Conservation (phyloP, 2,888 invertebrate genomes). For the Leucoma salicis region DNA sequence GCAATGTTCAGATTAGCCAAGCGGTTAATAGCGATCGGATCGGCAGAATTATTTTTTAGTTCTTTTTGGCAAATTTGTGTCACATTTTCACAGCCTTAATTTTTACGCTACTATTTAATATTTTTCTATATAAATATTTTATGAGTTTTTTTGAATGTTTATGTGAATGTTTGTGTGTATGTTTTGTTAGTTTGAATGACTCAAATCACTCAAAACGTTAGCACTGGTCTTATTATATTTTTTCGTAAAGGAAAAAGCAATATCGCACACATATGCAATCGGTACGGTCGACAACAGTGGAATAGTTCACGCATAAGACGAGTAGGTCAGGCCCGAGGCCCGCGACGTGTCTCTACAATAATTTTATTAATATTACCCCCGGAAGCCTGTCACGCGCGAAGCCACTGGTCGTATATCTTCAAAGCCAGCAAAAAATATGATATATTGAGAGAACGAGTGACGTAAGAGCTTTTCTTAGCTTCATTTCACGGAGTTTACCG, state of each 20-base stretch:
- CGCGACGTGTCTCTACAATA: slow-evolving; percentile 76
- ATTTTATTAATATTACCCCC: slow-evolving; percentile 81
- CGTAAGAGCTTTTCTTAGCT: slow-evolving; percentile 70
- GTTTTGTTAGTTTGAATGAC: too few species aligned
- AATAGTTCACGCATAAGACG: slow-evolving; percentile 34
- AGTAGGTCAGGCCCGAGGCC: slow-evolving; percentile 56
- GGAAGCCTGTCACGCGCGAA: slow-evolving; percentile 77
- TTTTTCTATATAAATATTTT: too few species aligned
- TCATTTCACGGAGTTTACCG: slow-evolving; percentile 63
- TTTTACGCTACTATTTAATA: too few species aligned
- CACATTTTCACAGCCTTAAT: too few species aligned
- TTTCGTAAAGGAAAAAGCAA: slow-evolving; percentile 7
- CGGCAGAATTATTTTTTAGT: too few species aligned
- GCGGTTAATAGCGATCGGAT: too few species aligned
- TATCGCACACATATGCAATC: slow-evolving; percentile 19
- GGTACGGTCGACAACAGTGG: slow-evolving; percentile 21
- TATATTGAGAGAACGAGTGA: slow-evolving; percentile 77
- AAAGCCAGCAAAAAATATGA: slow-evolving; percentile 73
- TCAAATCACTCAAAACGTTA: too few species aligned
- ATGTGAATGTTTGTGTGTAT: too few species aligned
- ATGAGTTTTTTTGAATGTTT: too few species aligned
- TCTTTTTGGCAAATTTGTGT: too few species aligned
- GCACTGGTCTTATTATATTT: too few species aligned
- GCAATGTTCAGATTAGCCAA: too few species aligned
- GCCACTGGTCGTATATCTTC: slow-evolving; percentile 75